Percentiles rank a stretch among this genome's conserved stretches.
These are phyloP conservation scores for Amphiprion percula DNA, from an alignment of 2,113 vertebrate genomes.

Conservation along the genomic window DNA sequence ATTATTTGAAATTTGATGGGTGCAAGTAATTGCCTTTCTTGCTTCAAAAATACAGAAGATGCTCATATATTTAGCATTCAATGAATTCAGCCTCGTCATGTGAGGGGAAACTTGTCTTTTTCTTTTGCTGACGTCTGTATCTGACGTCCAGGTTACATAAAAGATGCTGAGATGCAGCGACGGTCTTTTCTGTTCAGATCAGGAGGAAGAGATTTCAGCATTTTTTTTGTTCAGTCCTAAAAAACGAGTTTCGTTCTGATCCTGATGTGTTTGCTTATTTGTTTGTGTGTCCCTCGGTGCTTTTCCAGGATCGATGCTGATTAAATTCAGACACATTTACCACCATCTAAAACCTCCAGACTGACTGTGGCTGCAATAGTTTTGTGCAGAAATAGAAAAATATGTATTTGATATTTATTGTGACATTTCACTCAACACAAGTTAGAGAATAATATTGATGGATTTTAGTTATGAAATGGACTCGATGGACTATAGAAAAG, in stretches of 20 bases:
- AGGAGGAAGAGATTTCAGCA: not conserved
- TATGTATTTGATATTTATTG: too few species aligned
- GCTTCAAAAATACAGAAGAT: not conserved
- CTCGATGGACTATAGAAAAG: not conserved
- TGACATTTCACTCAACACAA: not conserved
- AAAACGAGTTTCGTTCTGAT: constrained; percentile 2
- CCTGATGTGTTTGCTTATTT: not conserved
- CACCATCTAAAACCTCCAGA: not conserved
- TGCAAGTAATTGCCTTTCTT: too few species aligned
- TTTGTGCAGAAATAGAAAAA: not conserved
- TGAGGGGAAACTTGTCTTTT: not conserved
- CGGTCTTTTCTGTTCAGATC: constrained; percentile 31
- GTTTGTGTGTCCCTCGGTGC: not conserved
- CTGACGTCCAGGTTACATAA: constrained; percentile 37
- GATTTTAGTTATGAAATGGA: not conserved
- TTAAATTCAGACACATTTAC: constrained; percentile 25
- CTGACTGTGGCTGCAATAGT: not conserved
- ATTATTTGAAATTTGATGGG: too few species aligned
- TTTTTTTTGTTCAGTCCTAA: not conserved
- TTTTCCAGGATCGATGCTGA: constrained; percentile 12
- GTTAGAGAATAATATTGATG: not conserved
- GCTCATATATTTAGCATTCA: too few species aligned
- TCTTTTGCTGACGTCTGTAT: too few species aligned
- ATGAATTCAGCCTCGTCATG: not conserved
- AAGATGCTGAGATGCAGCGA: constrained; percentile 15